Conservation (phyloP, 92 coral and sea anemone genomes). For the Porites rus region DNA sequence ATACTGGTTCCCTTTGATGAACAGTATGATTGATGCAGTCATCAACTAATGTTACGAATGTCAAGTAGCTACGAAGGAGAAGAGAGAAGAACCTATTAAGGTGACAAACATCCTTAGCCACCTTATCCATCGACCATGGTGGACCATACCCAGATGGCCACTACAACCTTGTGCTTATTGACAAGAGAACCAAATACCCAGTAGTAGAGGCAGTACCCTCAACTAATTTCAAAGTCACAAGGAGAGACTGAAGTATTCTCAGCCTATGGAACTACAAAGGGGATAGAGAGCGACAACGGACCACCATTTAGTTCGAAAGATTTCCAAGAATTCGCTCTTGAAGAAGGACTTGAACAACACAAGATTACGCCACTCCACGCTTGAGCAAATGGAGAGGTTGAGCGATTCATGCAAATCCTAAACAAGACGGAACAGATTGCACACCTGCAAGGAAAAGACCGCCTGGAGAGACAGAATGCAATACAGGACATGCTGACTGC, state of each 20-base stretch:
- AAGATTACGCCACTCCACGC: no score
- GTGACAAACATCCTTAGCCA: slow-evolving; percentile 41
- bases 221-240: slow-evolving; percentile 46
- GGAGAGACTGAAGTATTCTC: slow-evolving; percentile 55
- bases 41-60: slow-evolving; percentile 55
- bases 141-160: slow-evolving; percentile 72
- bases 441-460: no score
- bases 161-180: slow-evolving; percentile 64
- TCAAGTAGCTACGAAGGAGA: slow-evolving; percentile 56
- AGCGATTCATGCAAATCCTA: no score
- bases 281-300: no score
- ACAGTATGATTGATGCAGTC: slow-evolving; percentile 59
- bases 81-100: slow-evolving; percentile 60
- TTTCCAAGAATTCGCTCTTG: no score
- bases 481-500: no score
- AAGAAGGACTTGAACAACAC: no score
- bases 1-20: slow-evolving; percentile 72
- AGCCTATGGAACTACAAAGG: no score
- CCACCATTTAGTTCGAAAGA: no score
- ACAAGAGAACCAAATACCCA: slow-evolving; percentile 76
- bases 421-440: no score
- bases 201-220: slow-evolving; percentile 56
- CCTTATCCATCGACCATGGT: slow-evolving; percentile 61
- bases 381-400: no score
- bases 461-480: no score